phyloP scores from a whole-genome alignment of 2,113 vertebrate species.

The Hystrix cristata region DNA sequence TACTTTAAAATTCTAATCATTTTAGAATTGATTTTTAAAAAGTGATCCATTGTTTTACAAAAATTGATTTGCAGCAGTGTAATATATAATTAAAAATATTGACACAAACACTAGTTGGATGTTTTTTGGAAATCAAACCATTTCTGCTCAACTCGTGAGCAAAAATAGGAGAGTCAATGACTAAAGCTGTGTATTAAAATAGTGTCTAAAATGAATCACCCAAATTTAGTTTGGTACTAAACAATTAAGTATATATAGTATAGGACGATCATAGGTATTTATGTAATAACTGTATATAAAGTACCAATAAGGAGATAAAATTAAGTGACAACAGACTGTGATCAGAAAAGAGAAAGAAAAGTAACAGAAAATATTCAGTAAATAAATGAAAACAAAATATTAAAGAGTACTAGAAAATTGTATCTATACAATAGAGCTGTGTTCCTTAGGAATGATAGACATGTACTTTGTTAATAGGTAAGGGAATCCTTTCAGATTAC shows the following conservation, averaged over 20 bases:
- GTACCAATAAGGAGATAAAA: neutral
- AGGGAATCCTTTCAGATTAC: neutral
- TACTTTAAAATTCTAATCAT: neutral
- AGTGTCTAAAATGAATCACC: neutral
- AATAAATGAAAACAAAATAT: neutral
- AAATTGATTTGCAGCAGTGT: neutral
- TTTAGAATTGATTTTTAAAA: neutral
- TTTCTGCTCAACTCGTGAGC: neutral
- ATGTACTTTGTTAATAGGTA: neutral
- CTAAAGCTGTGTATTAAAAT: neutral
- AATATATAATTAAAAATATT: constrained; percentile 37
- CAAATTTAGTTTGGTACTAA: neutral
- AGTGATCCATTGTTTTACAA: neutral
- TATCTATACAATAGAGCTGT: neutral
- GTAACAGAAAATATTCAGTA: neutral
- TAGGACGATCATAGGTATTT: neutral
- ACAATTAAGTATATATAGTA: neutral
- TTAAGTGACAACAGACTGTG: neutral
- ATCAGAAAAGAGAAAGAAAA: neutral
- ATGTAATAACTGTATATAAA: neutral
- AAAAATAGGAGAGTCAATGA: neutral
- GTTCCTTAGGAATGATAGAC: neutral
- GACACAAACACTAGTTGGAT: neutral
- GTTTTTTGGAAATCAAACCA: neutral
- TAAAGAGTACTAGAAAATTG: neutral